Percentiles rank a stretch among this genome's conserved stretches.
phyloP scores from a whole-genome alignment of 2,797 vertebrate species.

The Mionectes olivaceus region DNA sequence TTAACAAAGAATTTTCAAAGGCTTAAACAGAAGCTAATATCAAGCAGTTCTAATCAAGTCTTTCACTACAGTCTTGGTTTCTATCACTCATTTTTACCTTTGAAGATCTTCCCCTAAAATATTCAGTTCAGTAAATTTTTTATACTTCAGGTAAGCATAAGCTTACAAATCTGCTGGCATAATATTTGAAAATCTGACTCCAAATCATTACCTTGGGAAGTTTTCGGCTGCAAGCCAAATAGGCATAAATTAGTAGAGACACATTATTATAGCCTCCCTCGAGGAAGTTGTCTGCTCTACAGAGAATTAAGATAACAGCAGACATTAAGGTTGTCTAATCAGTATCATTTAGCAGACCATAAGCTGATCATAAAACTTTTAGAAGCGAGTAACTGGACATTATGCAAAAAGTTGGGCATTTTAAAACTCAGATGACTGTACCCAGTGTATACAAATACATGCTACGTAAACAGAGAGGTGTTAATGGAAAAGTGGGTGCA shows the following conservation, averaged over 20 bases:
- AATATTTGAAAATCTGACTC: neutral
- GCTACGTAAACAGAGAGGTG: neutral
- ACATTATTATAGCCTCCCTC: neutral
- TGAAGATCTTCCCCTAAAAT: neutral
- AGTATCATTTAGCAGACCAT: neutral
- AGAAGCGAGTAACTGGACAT: neutral
- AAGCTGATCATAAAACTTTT: neutral
- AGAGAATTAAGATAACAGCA: neutral
- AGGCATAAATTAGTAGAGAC: neutral
- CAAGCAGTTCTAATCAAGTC: neutral
- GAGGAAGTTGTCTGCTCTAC: neutral
- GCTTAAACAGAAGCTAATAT: neutral
- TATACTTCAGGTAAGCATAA: neutral
- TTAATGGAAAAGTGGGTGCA: neutral
- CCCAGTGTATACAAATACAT: neutral
- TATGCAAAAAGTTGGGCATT: neutral
- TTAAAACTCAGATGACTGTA: neutral
- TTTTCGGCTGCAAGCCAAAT: neutral
- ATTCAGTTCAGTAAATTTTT: neutral
- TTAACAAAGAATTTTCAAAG: conserved; percentile 22
- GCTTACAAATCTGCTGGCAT: neutral
- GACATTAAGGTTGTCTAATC: neutral
- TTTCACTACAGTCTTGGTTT: neutral
- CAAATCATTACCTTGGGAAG: neutral
- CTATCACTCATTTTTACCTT: neutral